A percentile compares a stretch with the other conserved stretches of the same genome.
Conservation (phyloP, 2,888 invertebrate genomes). For the Parnassius smintheus region DNA sequence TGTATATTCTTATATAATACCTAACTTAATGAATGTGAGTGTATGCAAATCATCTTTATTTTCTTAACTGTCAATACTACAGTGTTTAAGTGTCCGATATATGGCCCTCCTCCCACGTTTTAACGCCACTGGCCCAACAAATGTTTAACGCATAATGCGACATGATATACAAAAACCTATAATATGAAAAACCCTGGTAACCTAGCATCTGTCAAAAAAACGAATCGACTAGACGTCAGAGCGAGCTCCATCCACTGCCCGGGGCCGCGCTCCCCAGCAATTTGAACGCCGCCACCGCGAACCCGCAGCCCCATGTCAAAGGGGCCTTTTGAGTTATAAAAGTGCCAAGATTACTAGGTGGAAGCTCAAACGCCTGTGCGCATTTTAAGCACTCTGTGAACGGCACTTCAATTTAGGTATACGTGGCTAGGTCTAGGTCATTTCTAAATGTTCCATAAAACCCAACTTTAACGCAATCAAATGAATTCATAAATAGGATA, state of each 20-base stretch:
- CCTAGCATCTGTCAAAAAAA: conserved; percentile 4
- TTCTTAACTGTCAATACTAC: too few relatives aligned
- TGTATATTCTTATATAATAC: too few relatives aligned
- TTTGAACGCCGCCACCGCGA: conserved; percentile 3
- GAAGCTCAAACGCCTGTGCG: conserved; percentile 1
- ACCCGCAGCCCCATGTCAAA: conserved; percentile 2
- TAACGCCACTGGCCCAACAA: neutral
- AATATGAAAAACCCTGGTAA: neutral
- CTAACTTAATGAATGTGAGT: too few relatives aligned
- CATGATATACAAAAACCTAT: neutral
- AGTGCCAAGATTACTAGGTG: conserved; percentile 8
- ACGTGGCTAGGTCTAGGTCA: neutral
- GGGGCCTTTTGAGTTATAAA: conserved; percentile 4
- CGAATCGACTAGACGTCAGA: neutral
- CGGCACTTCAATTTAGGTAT: neutral
- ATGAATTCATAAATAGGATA: too few relatives aligned
- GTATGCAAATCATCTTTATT: too few relatives aligned
- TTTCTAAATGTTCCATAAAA: too few relatives aligned
- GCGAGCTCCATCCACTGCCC: neutral
- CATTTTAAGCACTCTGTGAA: neutral
- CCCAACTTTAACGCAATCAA: too few relatives aligned
- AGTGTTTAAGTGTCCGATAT: too few relatives aligned
- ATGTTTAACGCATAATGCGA: neutral
- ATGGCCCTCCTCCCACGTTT: too few relatives aligned
- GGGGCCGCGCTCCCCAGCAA: conserved; percentile 7